These are phyloP conservation scores for Philereme transversata DNA, from an alignment of 2,888 invertebrate genomes.

Conservation along the genomic window DNA sequence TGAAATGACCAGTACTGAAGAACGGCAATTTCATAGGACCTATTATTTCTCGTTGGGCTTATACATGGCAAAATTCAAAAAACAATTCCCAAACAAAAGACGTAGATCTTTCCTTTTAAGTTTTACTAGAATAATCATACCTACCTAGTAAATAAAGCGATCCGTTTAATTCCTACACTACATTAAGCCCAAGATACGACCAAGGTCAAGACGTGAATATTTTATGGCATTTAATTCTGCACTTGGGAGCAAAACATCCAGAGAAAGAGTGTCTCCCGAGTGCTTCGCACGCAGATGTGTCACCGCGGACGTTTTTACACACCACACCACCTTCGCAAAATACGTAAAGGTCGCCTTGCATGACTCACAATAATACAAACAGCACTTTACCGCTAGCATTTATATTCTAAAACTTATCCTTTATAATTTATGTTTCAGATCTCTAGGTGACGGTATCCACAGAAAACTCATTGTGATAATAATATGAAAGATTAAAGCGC, in stretches of 20 bases:
- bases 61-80: too few species aligned
- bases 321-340: constrained; percentile 3
- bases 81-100: not conserved
- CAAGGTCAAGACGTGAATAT: not conserved
- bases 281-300: constrained; percentile 8
- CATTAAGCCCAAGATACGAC: not conserved
- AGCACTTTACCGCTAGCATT: not conserved
- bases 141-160: not conserved
- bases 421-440: constrained; percentile 55
- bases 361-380: constrained; percentile 13
- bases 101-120: not conserved
- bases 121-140: not conserved
- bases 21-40: too few species aligned
- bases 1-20: too few species aligned
- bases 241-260: not conserved
- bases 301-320: constrained; percentile 4
- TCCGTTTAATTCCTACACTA: not conserved
- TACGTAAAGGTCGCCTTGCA: constrained; percentile 10
- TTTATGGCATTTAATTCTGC: not conserved
- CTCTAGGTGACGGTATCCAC: constrained; percentile 45
- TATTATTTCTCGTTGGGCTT: too few species aligned
- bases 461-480: constrained; percentile 33
- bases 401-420: not conserved
- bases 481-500: constrained; percentile 39
- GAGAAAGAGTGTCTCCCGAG: not conserved